Evolutionary conservation across 2,113 vertebrate genomes (phyloP).

Genomic region (Todiramphus saurophagus): DNA sequence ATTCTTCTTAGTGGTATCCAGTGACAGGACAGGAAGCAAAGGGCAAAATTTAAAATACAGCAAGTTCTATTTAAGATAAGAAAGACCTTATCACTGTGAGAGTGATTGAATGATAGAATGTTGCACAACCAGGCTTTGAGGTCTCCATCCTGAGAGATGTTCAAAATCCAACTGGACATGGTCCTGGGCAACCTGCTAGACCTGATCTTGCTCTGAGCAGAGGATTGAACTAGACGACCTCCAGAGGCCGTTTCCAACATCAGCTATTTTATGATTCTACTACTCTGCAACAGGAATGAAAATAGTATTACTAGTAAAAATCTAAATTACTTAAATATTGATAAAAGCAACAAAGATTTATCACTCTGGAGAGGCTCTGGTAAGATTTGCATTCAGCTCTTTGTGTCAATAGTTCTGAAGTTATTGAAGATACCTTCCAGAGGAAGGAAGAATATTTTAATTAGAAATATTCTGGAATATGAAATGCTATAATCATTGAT

Average conservation of each 20-base stretch:
- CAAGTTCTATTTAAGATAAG: neutral
- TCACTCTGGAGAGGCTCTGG: neutral
- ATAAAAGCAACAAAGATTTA: neutral
- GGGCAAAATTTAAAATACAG: neutral
- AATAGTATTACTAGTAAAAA: neutral
- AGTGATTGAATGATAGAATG: neutral
- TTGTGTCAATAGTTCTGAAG: neutral
- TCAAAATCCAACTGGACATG: neutral
- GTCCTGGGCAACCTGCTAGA: neutral
- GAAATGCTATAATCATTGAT: neutral
- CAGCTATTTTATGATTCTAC: neutral
- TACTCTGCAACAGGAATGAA: neutral
- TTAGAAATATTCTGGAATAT: neutral
- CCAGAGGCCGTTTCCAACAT: neutral
- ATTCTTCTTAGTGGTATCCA: neutral
- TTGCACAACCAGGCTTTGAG: fast-evolving
- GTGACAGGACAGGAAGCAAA: neutral
- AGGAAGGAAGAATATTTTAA: neutral
- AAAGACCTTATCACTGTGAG: neutral
- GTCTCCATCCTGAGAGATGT: neutral
- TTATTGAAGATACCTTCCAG: neutral
- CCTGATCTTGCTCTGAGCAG: neutral
- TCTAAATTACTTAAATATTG: neutral
- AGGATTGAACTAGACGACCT: neutral
- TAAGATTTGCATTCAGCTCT: neutral